A percentile compares a stretch with the other conserved stretches of the same genome.
Evolutionary conservation across 2,797 vertebrate genomes (phyloP).

Genomic region (Ctenopoma kingsleyae): DNA sequence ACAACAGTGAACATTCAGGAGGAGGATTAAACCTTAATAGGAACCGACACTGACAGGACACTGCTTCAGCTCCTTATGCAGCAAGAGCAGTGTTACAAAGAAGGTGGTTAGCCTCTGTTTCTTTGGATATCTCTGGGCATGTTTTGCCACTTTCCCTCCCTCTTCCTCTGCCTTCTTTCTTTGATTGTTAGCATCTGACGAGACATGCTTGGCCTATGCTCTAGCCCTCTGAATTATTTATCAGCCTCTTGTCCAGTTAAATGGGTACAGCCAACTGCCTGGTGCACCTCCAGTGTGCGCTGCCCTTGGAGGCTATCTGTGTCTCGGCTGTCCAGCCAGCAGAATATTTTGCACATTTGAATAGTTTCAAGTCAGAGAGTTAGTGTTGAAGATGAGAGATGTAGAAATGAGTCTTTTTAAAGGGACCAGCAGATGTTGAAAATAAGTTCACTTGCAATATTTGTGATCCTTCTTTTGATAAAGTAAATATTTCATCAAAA

Average conservation of each 20-base stretch:
- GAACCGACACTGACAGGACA: constrained; percentile 56
- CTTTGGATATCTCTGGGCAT: constrained; percentile 52
- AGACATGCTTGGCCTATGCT: constrained; percentile 71
- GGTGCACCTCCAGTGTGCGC: constrained; percentile 32
- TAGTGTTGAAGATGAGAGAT: constrained; percentile 10
- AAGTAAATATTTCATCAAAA: constrained; percentile 15
- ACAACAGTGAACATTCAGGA: constrained; percentile 43
- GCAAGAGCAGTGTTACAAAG: constrained; percentile 40
- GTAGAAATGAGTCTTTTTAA: constrained; percentile 16
- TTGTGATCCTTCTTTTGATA: constrained; percentile 12
- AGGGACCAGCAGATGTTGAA: constrained; percentile 45
- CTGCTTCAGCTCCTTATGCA: constrained; percentile 47
- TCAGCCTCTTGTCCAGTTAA: constrained; percentile 81
- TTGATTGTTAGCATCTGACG: constrained; percentile 75
- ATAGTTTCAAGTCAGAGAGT: constrained; percentile 22
- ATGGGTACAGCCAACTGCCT: constrained; percentile 72
- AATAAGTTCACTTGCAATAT: constrained; percentile 29
- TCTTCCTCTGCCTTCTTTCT: constrained; percentile 40
- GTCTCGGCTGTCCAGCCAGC: constrained; percentile 59
- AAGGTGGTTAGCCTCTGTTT: constrained; percentile 60
- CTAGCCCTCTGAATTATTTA: constrained; percentile 81
- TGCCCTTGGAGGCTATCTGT: constrained; percentile 63
- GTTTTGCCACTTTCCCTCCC: constrained; percentile 46
- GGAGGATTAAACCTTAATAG: constrained; percentile 65
- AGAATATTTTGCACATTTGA: constrained; percentile 61